A percentile compares a stretch with the other conserved stretches of the same genome.
phyloP scores from a whole-genome alignment of 2,797 vertebrate species.

The Cygnus olor region DNA sequence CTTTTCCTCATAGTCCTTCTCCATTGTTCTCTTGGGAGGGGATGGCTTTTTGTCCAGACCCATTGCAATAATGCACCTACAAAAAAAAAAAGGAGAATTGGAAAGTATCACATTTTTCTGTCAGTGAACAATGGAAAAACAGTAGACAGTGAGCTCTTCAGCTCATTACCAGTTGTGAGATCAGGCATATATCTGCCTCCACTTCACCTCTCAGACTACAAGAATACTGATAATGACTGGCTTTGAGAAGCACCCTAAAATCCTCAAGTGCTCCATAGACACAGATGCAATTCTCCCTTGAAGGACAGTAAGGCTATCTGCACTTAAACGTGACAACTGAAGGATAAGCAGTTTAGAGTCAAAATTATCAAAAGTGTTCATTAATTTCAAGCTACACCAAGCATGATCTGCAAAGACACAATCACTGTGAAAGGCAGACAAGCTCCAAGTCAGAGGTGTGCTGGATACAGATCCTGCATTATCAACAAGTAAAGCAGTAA shows the following conservation, averaged over 20 bases:
- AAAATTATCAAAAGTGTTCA: neutral
- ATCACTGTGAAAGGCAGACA: neutral
- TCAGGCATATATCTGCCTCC: neutral
- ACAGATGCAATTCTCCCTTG: neutral
- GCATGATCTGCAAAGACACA: neutral
- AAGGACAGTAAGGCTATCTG: rapidly evolving
- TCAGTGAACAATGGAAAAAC: neutral
- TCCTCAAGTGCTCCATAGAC: neutral
- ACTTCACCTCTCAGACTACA: neutral
- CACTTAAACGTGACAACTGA: neutral
- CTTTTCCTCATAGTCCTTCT: constrained; percentile 63
- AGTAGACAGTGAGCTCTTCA: neutral
- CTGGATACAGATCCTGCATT: neutral
- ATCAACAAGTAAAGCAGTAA: neutral
- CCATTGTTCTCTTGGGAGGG: constrained; percentile 80
- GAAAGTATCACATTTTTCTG: neutral
- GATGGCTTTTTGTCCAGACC: constrained; percentile 88
- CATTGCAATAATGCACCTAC: constrained; percentile 91
- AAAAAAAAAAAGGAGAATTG: neutral
- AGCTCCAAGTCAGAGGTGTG: neutral
- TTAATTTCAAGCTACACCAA: neutral
- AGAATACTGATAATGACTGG: rapidly evolving
- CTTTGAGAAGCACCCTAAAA: neutral
- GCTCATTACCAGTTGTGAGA: neutral
- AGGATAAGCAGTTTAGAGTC: neutral